phyloP scores from a whole-genome alignment of 2,113 vertebrate genomes.

The Glareola pratincola region DNA sequence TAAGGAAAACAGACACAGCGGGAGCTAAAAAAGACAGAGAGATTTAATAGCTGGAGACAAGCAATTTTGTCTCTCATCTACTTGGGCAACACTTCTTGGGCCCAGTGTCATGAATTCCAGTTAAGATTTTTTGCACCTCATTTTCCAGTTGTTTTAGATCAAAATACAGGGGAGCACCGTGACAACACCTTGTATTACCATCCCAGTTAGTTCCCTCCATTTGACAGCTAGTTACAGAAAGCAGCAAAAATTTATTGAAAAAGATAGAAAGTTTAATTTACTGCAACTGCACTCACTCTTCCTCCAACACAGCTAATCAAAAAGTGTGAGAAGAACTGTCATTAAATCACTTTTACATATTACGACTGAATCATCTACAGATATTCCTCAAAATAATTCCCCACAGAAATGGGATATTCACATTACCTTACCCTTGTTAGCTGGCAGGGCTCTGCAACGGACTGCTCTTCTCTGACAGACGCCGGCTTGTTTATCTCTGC shows the following conservation, averaged over 20 bases:
- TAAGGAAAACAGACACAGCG: background rate
- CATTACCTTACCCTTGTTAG: slow-evolving; percentile 85
- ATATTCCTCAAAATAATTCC: background rate
- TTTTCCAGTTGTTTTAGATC: background rate
- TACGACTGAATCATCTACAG: background rate
- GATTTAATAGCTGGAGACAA: background rate
- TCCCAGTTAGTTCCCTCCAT: background rate
- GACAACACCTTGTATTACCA: background rate
- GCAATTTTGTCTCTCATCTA: background rate
- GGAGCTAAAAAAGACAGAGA: background rate
- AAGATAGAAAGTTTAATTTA: background rate
- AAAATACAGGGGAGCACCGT: background rate
- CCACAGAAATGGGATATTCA: background rate
- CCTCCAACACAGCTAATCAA: background rate
- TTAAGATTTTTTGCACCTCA: background rate
- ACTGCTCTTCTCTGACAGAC: slow-evolving; percentile 78
- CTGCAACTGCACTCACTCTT: background rate
- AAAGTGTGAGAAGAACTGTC: background rate
- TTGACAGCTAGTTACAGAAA: background rate
- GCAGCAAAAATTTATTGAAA: background rate
- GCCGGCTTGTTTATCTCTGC: slow-evolving; percentile 75
- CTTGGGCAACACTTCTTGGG: background rate
- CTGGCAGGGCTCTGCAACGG: slow-evolving; percentile 78
- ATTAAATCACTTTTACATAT: background rate
- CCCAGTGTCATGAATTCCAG: background rate